Base-by-base conservation (phyloP, 2,797 vertebrate species). In the Crenuchus spilurus region DNA sequence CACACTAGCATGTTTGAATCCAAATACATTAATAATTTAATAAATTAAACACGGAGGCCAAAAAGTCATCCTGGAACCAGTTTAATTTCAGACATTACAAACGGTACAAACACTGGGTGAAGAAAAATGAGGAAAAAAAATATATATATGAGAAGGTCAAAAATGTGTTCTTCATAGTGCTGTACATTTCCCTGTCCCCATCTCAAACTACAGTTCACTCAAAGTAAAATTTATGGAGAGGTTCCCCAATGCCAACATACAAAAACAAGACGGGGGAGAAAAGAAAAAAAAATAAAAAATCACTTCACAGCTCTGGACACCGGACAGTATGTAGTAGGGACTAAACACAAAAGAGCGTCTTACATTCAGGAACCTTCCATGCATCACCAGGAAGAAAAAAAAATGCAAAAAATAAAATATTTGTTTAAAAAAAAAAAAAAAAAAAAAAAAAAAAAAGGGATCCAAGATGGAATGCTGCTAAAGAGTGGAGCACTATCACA, bases 61-160 rank as follows among this genome's bases (percentile, higher is more conserved):
- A 2, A 26, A 18, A 7, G n/a, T 39, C 13, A 51, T 58, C 67
- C 44, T 75, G 68, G 62, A 74, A 78, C 68, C 46, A 70, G 37
- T 51, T 57, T 72, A 72, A 79, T 74, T 96, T 91, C 86, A 92
- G 91, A 94, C 87, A 87, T 93, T 90, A 93, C 88, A 92, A 92
- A 92, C 91, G 86, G 91, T 92, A 95, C 92, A 95, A 94, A 94
- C 91, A 95, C 71, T 58, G 57, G 13, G 44, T 9, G 16, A 30
- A 72, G 28, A 6, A 28, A 55, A 33, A 52, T 31, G 44, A 70
- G 55, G 52, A 11, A 24, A 9, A 72, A 14, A 70, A 22, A 2
- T 13, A 24, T 2, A 2, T 46, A 44, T 64, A n/a, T n/a, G n/a
- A n/a, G 61, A 46, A 33, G 26, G 35, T 13, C 31, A 24, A 24